Evolutionary conservation across 2,888 invertebrate species (phyloP).

Genomic region (Liopterus haemorrhoidalis): DNA sequence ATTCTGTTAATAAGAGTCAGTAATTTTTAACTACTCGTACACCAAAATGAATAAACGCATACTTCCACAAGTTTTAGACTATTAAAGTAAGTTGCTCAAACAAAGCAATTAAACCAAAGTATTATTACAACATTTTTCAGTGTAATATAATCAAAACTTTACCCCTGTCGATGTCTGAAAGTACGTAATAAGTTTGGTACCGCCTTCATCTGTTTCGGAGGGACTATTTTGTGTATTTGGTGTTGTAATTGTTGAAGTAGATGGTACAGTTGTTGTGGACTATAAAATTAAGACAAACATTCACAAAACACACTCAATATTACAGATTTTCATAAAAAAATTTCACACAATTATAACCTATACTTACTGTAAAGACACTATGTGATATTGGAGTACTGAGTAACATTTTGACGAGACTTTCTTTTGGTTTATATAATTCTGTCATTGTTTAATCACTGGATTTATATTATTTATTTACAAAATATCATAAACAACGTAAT

Average conservation of each 20-base stretch:
- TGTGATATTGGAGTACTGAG: conserved; percentile 12
- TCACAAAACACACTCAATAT: background rate
- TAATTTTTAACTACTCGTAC: background rate
- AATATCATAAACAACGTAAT: conserved; percentile 1
- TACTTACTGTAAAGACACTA: conserved; percentile 16
- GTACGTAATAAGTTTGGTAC: conserved; percentile 19
- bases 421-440: conserved; percentile 15
- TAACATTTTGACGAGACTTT: conserved; percentile 19
- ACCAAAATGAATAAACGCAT: background rate
- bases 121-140: background rate
- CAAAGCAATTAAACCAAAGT: no score
- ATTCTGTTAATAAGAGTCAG: background rate
- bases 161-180: conserved; percentile 19
- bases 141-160: conserved; percentile 8
- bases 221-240: conserved; percentile 17
- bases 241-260: conserved; percentile 8
- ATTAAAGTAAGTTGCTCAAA: no score
- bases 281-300: conserved; percentile 9
- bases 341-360: no score
- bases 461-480: no score
- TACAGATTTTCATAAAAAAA: background rate
- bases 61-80: no score
- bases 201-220: conserved; percentile 20
- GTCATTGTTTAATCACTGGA: conserved; percentile 10
- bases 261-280: conserved; percentile 11